Evolutionary conservation across 1,140 invertebrate species (phyloP).

Genomic region (Macrosteles quadrilineatus): DNA sequence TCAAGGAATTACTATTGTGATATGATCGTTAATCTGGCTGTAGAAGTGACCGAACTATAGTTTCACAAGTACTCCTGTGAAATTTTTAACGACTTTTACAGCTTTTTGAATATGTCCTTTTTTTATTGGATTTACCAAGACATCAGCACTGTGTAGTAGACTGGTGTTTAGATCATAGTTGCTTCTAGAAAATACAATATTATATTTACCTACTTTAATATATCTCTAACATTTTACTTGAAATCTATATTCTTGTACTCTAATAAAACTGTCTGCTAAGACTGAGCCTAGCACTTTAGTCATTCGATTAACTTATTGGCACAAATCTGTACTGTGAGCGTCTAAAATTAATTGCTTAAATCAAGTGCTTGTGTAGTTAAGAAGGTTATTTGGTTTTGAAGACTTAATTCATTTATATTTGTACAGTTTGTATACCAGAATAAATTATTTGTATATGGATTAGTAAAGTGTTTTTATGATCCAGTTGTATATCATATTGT

Average conservation of each 20-base stretch:
- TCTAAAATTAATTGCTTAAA: too few relatives aligned
- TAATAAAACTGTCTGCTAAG: neutral
- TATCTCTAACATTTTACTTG: neutral
- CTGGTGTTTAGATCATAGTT: too few relatives aligned
- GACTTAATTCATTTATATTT: conserved; percentile 24
- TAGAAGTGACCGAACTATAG: neutral
- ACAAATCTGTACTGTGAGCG: neutral
- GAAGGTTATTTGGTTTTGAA: conserved; percentile 13
- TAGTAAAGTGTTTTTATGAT: neutral
- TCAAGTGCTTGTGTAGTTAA: conserved; percentile 2
- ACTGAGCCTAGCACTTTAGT: conserved; percentile 12
- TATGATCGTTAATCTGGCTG: neutral
- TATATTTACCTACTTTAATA: conserved; percentile 17
- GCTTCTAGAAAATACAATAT: neutral
- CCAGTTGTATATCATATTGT: too few relatives aligned
- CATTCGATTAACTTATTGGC: neutral
- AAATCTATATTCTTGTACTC: conserved; percentile 27
- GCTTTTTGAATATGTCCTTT: neutral
- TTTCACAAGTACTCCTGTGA: neutral
- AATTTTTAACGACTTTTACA: neutral
- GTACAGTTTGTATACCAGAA: conserved; percentile 28
- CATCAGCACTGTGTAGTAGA: neutral
- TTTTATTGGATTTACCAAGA: neutral
- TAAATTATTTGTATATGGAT: conserved; percentile 27
- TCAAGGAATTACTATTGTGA: neutral